phyloP scores from a whole-genome alignment of 2,888 invertebrate species.

The Xylocampa areola region DNA sequence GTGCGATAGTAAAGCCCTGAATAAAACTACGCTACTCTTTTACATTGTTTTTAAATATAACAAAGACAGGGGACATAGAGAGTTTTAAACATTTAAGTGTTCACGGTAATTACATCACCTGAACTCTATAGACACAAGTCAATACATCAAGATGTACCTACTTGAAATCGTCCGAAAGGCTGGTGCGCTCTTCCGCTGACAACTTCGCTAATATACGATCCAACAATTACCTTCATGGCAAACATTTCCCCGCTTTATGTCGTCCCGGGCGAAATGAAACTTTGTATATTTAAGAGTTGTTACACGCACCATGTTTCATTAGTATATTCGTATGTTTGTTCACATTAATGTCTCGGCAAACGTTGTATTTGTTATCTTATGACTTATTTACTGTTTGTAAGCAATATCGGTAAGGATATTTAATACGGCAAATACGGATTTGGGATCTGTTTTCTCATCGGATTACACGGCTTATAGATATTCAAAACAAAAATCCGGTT shows the following conservation, averaged over 20 bases:
- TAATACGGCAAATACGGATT: slow-evolving; percentile 30
- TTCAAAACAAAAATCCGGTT: slow-evolving; percentile 25
- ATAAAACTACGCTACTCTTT: not conserved
- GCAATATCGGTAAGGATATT: slow-evolving; percentile 52
- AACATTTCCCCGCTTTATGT: slow-evolving; percentile 66
- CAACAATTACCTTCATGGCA: slow-evolving; percentile 72
- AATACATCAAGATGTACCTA: slow-evolving; percentile 41
- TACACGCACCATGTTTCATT: slow-evolving; percentile 66
- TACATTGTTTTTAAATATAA: not conserved
- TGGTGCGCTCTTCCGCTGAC: slow-evolving; percentile 55
- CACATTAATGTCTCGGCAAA: slow-evolving; percentile 63
- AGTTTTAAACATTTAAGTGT: not conserved
- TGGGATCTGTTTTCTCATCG: slow-evolving; percentile 35
- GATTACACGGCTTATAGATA: slow-evolving; percentile 24
- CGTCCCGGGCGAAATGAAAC: slow-evolving; percentile 61
- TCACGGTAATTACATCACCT: slow-evolving; percentile 8
- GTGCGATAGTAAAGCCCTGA: not conserved
- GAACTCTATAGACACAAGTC: slow-evolving; percentile 40
- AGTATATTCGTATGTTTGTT: slow-evolving; percentile 67
- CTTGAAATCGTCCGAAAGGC: slow-evolving; percentile 50
- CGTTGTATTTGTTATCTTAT: slow-evolving; percentile 62
- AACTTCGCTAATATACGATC: slow-evolving; percentile 72
- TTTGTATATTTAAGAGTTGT: slow-evolving; percentile 66
- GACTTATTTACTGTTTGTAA: slow-evolving; percentile 65
- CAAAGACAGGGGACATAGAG: not conserved